Conservation (phyloP, 1,140 invertebrate species). For the Dreissena polymorpha region DNA sequence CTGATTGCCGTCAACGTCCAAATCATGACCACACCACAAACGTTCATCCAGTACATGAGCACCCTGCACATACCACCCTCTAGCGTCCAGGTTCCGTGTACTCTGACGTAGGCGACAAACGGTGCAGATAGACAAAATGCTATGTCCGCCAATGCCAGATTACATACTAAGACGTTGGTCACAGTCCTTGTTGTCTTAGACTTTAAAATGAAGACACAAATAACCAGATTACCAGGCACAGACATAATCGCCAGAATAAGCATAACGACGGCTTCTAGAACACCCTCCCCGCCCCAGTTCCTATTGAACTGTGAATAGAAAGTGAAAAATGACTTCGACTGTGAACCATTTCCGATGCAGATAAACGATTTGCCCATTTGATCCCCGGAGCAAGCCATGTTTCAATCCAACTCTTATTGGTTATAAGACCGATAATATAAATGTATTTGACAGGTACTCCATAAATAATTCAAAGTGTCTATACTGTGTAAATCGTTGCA, state of each 20-base stretch:
- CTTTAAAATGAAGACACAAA: no score
- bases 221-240: no score
- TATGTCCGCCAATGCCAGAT: constrained; percentile 69
- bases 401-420: no score
- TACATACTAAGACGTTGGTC: constrained; percentile 71
- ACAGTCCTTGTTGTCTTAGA: constrained; percentile 61
- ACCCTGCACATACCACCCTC: constrained; percentile 65
- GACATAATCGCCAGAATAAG: constrained; percentile 72
- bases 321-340: constrained; percentile 69
- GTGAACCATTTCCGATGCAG: constrained; percentile 63
- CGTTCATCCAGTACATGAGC: no score
- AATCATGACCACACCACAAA: no score
- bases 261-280: constrained; percentile 65
- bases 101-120: constrained; percentile 64
- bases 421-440: no score
- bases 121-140: constrained; percentile 66
- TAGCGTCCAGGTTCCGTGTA: constrained; percentile 68
- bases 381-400: no score
- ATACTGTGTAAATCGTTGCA: no score
- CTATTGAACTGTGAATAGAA: constrained; percentile 72
- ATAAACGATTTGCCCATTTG: constrained; percentile 66
- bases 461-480: no score
- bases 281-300: constrained; percentile 50
- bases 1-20: no score
- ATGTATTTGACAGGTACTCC: no score